A percentile compares a stretch with the other conserved stretches of the same genome.
phyloP scores from a whole-genome alignment of 2,113 vertebrate species.

The Aegithalos caudatus region DNA sequence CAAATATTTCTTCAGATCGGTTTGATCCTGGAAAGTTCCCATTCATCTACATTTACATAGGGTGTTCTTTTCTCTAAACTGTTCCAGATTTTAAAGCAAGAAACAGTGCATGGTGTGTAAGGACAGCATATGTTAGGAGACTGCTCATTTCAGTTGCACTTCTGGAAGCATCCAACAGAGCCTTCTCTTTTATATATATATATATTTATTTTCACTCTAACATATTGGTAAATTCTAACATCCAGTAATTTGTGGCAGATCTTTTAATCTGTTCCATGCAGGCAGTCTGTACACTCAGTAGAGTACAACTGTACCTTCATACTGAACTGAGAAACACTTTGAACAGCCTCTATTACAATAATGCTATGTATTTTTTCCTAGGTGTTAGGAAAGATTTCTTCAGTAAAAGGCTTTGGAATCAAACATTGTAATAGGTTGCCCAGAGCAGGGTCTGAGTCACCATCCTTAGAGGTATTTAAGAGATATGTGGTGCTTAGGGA shows the following conservation, averaged over 20 bases:
- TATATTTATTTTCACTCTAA: background rate
- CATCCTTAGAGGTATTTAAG: background rate
- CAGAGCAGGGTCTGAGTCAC: background rate
- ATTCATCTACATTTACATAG: background rate
- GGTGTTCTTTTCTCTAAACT: background rate
- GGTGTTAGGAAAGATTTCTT: background rate
- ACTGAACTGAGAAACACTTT: background rate
- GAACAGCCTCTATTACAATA: background rate
- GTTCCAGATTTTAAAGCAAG: background rate
- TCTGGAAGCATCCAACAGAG: background rate
- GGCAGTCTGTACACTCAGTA: background rate
- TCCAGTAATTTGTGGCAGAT: background rate
- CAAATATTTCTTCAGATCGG: background rate
- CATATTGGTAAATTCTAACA: background rate
- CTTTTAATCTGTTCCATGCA: background rate
- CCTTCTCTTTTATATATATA: background rate
- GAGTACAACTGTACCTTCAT: background rate
- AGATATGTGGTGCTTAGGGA: background rate
- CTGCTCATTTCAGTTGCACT: background rate
- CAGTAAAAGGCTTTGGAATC: background rate
- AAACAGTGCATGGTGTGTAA: background rate
- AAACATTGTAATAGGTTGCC: background rate
- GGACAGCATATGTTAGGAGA: background rate
- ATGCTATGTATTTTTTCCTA: background rate
- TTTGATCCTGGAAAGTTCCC: background rate